Evolutionary conservation across 2,113 vertebrate genomes (phyloP).

Genomic region (Anolis sagrei): DNA sequence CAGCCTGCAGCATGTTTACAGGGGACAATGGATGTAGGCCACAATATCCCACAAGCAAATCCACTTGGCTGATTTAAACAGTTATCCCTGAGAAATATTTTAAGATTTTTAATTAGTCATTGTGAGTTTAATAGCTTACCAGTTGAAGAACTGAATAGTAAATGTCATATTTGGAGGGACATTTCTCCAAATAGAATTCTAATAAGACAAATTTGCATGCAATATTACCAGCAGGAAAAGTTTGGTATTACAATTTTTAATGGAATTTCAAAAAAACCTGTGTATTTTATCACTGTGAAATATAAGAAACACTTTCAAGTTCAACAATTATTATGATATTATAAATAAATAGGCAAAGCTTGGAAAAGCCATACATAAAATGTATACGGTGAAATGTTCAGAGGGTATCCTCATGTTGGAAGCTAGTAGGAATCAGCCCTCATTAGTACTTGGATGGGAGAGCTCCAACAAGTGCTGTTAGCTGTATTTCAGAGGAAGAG

Average conservation of each 20-base stretch:
- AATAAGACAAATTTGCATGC: neutral
- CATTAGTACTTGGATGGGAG: no score
- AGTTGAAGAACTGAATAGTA: neutral
- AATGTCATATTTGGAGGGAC: neutral
- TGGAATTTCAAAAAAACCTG: neutral
- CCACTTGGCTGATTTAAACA: slow-evolving; percentile 8
- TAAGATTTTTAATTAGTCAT: slow-evolving; percentile 7
- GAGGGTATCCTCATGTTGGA: neutral
- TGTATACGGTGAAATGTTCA: neutral
- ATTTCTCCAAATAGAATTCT: neutral
- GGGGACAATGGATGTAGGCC: slow-evolving; percentile 18
- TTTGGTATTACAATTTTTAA: slow-evolving; percentile 11
- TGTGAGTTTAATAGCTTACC: neutral
- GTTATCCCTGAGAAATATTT: slow-evolving; percentile 9
- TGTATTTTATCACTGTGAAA: slow-evolving; percentile 9
- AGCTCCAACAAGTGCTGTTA: neutral
- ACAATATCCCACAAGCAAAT: neutral
- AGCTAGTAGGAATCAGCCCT: no score
- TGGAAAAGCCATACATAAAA: no score
- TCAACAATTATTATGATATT: neutral
- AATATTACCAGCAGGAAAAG: neutral
- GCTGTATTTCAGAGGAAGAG: neutral
- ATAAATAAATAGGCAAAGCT: neutral
- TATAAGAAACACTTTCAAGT: neutral
- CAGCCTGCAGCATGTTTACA: neutral